Base-by-base conservation (phyloP, 1,140 invertebrate genomes). In the Ladona fulva region DNA sequence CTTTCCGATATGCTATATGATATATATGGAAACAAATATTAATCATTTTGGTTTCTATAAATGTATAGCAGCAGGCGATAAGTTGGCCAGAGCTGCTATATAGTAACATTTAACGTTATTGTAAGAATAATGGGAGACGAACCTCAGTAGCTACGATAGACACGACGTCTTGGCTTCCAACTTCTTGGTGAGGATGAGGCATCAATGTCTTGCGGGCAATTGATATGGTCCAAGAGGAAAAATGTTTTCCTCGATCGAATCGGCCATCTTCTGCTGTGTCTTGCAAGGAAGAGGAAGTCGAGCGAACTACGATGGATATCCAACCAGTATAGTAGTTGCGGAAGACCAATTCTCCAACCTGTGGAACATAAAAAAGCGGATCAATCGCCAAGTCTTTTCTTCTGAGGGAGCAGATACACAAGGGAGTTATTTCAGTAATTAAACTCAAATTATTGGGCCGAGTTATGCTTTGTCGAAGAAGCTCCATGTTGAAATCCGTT, bases 301-400 rank as follows among this genome's bases (percentile, higher is more conserved):
- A 11, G 10, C 22, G 37, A 12, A 80, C 80, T 16, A 81, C 42
- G 14, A 81, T 74, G 74, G 78, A 78, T 42, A 87, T 78, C 79
- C 83, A 84, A 11, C 85, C 86, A 37, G 85, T 86, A 82, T 88
- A 88, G 80, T 84, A 86, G 81, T 88, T 88, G 78, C 85, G 83
- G 77, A 88, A 87, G 0, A 84, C 82, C 25, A 88, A 83, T 79
- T 88, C 87, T 59, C 86, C 86, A 78, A 88, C 83, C 85, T 87
- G 79, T 44, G 74, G 37, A 29, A 19, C 52, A 8, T 6, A n/a
- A 12, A 24, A 19, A 74, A 3, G 29, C 1, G 29, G 1, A 37
- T 37, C 1, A 37, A 37, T 37, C 29, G 29, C 29, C n/a, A n/a
- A n/a, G n/a, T n/a, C n/a, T n/a, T n/a, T n/a, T n/a, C n/a, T n/a